Conservation (phyloP, 2,113 vertebrate genomes). For the Phylloscopus trochiloides region DNA sequence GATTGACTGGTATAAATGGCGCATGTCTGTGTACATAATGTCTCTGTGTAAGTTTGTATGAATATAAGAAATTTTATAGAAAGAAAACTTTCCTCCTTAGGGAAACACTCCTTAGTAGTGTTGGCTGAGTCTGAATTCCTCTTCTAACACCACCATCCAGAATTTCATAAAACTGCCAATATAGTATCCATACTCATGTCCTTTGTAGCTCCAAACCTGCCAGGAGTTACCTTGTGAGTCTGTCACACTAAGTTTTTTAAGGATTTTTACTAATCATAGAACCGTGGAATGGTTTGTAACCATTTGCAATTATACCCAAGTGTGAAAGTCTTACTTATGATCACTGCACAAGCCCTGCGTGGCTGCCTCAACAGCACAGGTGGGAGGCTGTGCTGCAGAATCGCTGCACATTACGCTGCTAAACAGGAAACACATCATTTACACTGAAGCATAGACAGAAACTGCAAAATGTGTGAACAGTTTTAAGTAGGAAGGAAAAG, state of each 20-base stretch:
- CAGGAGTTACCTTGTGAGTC: neutral
- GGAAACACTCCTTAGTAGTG: neutral
- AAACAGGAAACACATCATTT: neutral
- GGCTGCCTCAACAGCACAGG: neutral
- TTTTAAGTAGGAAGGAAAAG: neutral
- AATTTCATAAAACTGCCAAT: neutral
- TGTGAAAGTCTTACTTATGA: neutral
- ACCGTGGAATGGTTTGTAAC: neutral
- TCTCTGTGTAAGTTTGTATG: neutral
- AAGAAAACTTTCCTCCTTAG: neutral
- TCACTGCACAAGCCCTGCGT: neutral
- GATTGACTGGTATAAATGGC: neutral
- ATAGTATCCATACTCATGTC: fast-evolving
- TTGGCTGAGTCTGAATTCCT: neutral
- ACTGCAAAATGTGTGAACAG: neutral
- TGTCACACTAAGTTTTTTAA: neutral
- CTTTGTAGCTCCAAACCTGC: neutral
- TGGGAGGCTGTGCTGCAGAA: neutral
- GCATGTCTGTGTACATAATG: neutral
- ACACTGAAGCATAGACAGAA: neutral
- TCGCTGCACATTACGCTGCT: fast-evolving
- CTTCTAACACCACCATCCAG: neutral
- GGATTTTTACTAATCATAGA: neutral
- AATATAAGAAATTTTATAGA: neutral
- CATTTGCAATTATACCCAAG: neutral